These are phyloP conservation scores for Erebia epiphron DNA, from an alignment of 2,888 invertebrate species.

Conservation along the genomic window DNA sequence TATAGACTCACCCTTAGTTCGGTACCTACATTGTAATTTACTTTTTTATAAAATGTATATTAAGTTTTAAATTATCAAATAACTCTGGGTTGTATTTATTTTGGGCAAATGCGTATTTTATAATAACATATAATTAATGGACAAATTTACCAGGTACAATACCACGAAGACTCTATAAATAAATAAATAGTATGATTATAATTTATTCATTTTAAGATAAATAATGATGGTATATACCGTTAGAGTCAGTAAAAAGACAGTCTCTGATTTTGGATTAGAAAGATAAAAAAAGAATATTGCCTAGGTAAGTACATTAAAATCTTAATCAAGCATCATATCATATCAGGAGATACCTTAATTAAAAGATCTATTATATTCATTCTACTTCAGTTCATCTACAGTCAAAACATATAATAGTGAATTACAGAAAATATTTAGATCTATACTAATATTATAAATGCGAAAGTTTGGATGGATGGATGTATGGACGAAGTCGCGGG, in stretches of 20 bases:
- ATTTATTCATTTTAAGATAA: not conserved
- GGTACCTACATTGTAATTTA: not conserved
- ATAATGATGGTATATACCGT: not conserved
- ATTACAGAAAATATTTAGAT: too few relatives aligned
- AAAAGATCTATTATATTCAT: too few relatives aligned
- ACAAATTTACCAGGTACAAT: slow-evolving; percentile 23
- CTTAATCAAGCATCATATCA: not conserved
- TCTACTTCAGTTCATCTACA: not conserved
- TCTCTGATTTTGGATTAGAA: not conserved
- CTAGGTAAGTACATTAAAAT: not conserved
- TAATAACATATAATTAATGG: slow-evolving; percentile 19
- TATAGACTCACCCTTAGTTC: slow-evolving; percentile 6
- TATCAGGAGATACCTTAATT: not conserved
- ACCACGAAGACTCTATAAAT: slow-evolving; percentile 12
- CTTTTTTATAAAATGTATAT: not conserved
- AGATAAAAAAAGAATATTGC: not conserved
- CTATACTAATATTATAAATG: too few relatives aligned
- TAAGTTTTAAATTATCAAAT: not conserved
- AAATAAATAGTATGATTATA: slow-evolving; percentile 1
- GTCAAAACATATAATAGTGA: too few relatives aligned
- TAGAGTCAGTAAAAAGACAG: slow-evolving; percentile 2
- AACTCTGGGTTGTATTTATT: not conserved
- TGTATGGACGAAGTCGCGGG: too few relatives aligned
- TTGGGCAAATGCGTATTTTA: slow-evolving; percentile 5
- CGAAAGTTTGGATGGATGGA: too few relatives aligned